phyloP scores from a whole-genome alignment of 1,140 invertebrate genomes.

The Sminthurinus signatus region DNA sequence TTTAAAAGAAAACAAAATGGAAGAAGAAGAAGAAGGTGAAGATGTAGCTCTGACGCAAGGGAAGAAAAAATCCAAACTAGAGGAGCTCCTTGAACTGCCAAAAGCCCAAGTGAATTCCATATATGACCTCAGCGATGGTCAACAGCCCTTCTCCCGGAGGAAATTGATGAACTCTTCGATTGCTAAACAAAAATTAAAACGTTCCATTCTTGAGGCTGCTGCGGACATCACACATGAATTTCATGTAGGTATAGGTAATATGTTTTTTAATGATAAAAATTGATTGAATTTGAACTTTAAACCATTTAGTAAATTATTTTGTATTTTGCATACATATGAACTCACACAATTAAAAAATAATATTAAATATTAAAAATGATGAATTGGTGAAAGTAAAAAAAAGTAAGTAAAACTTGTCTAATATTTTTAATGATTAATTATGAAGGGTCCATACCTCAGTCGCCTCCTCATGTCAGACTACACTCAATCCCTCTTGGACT shows the following conservation, averaged over 20 bases:
- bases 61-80: conserved; percentile 3
- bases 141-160: conserved; percentile 1
- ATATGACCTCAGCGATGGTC: background rate
- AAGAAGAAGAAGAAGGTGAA: background rate
- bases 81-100: background rate
- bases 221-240: conserved; percentile 25
- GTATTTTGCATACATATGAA: background rate
- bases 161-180: conserved; percentile 20
- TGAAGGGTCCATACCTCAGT: background rate
- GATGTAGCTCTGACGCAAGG: background rate
- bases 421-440: background rate
- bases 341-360: background rate
- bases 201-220: conserved; percentile 25
- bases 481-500: background rate
- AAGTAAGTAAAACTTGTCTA: background rate
- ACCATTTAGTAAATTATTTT: background rate
- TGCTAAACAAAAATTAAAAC: background rate
- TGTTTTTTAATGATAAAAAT: too few species aligned
- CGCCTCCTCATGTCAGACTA: background rate
- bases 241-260: conserved; percentile 12
- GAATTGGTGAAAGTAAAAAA: background rate
- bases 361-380: background rate
- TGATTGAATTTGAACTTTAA: background rate
- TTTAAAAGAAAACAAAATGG: conserved; percentile 20
- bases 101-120: too few species aligned